These are phyloP conservation scores for Cairina moschata DNA, from an alignment of 2,113 vertebrate species.

Conservation along the genomic window DNA sequence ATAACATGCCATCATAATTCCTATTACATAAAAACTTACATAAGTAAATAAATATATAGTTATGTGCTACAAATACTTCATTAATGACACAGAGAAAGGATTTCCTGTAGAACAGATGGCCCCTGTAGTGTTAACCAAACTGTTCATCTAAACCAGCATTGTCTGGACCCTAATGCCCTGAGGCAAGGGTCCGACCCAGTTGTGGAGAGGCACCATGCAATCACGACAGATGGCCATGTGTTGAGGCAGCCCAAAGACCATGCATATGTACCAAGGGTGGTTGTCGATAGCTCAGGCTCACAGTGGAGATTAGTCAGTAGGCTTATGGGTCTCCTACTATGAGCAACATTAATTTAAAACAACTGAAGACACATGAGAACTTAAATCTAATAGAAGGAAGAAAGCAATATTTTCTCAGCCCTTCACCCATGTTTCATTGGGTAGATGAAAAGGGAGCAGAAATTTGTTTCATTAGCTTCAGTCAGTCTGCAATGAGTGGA, in stretches of 20 bases:
- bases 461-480: background rate
- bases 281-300: background rate
- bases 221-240: slow-evolving; percentile 56
- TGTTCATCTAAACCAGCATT: slow-evolving; percentile 62
- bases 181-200: slow-evolving; percentile 61
- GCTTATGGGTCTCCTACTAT: background rate
- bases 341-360: background rate
- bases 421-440: background rate
- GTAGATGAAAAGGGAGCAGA: background rate
- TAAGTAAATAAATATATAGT: slow-evolving; percentile 14
- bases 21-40: background rate
- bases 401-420: background rate
- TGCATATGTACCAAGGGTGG: background rate
- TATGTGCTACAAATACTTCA: slow-evolving; percentile 54
- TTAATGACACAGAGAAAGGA: slow-evolving; percentile 51
- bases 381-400: background rate
- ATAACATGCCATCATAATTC: background rate
- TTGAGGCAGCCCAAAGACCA: background rate
- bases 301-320: background rate
- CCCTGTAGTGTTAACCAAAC: slow-evolving; percentile 45
- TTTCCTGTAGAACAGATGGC: slow-evolving; percentile 67
- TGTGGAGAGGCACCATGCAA: slow-evolving; percentile 48
- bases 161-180: slow-evolving; percentile 60
- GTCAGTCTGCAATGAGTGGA: background rate
- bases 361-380: rapidly evolving